A percentile compares a stretch with the other conserved stretches of the same genome.
phyloP scores from a whole-genome alignment of 2,797 vertebrate species.

The Eptatretus atami region DNA sequence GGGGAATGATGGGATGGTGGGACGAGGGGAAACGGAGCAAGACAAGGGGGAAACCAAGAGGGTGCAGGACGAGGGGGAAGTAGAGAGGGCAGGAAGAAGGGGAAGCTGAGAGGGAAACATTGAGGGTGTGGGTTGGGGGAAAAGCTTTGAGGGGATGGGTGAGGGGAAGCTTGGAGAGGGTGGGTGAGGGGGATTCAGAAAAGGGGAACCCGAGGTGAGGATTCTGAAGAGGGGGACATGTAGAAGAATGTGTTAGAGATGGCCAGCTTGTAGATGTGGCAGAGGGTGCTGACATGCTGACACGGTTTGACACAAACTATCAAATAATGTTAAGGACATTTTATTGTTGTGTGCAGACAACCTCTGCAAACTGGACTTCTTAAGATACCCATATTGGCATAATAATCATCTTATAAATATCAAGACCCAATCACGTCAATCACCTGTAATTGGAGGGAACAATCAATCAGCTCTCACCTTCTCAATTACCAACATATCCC shows the following conservation, averaged over 20 bases:
- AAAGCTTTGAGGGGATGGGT: not conserved
- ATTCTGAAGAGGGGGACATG: not conserved
- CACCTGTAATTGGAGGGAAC: no score
- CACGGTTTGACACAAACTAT: no score
- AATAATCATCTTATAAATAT: no score
- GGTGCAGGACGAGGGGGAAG: not conserved
- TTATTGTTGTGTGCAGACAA: not conserved
- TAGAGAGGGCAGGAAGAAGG: not conserved
- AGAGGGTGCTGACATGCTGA: no score
- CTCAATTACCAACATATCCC: no score
- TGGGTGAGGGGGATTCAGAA: not conserved
- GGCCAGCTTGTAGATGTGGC: no score
- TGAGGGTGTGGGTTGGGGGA: not conserved
- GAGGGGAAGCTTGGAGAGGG: not conserved
- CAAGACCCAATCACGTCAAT: no score
- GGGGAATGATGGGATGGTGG: not conserved
- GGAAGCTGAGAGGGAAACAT: not conserved
- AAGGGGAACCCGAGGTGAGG: not conserved
- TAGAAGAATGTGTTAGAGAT: not conserved
- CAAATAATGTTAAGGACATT: not conserved
- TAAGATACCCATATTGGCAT: no score
- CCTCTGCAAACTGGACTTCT: no score
- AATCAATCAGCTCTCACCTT: no score
- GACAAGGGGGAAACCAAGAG: not conserved
- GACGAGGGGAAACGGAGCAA: not conserved